A percentile compares a stretch with the other conserved stretches of the same genome.
Conservation (phyloP, 2,113 vertebrate genomes). For the Oncorhynchus clarkii region DNA sequence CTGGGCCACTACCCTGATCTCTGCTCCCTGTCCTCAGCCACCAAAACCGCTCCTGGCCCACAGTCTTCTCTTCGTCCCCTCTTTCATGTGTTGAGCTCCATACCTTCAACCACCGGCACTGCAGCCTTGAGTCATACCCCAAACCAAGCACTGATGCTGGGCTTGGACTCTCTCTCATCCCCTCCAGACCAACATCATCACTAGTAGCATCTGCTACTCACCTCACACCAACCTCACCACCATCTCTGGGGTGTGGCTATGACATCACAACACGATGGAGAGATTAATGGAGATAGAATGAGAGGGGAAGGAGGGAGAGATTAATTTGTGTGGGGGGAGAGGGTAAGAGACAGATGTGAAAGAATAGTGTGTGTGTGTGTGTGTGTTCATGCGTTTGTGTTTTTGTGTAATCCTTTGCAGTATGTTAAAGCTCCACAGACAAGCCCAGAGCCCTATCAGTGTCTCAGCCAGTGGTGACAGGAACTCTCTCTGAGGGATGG, state of each 20-base stretch:
- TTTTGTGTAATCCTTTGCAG: slow-evolving; percentile 11
- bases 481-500: neutral
- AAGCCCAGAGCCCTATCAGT: neutral
- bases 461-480: neutral
- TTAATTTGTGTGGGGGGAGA: too few relatives aligned
- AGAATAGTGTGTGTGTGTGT: neutral
- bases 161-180: neutral
- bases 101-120: neutral
- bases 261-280: neutral
- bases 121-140: neutral
- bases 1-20: neutral
- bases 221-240: neutral
- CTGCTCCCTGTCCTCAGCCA: neutral
- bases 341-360: too few relatives aligned
- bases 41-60: neutral
- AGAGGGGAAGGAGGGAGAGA: neutral
- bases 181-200: neutral
- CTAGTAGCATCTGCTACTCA: neutral
- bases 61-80: too few relatives aligned
- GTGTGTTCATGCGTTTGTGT: neutral
- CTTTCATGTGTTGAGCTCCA: neutral
- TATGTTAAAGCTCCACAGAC: neutral
- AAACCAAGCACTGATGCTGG: neutral
- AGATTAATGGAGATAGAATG: neutral
- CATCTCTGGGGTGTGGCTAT: neutral